A percentile compares a stretch with the other conserved stretches of the same genome.
Evolutionary conservation across 2,797 vertebrate genomes (phyloP).

Genomic region (Myotis daubentonii): DNA sequence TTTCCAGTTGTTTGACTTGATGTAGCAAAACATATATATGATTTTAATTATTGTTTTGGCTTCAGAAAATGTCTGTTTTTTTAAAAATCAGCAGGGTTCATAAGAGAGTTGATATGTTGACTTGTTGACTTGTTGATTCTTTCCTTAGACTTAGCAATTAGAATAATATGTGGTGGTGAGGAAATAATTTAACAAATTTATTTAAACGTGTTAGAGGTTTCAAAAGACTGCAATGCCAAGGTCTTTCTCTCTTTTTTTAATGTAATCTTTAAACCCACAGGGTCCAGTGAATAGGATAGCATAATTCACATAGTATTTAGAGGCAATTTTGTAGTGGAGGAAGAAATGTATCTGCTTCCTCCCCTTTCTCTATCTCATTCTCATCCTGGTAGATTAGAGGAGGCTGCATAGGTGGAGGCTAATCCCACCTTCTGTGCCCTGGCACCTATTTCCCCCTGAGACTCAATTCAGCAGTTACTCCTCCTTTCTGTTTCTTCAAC

Average conservation of each 20-base stretch:
- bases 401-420: no score
- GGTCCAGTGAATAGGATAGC: not conserved
- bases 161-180: not conserved
- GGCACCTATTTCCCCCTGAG: not conserved
- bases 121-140: slow-evolving; percentile 60
- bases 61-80: slow-evolving; percentile 63
- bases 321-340: not conserved
- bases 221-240: not conserved
- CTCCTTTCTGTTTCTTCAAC: not conserved
- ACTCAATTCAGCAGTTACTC: not conserved
- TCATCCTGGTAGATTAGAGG: not conserved
- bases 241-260: not conserved
- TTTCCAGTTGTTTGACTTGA: slow-evolving; percentile 73
- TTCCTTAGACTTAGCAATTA: slow-evolving; percentile 53
- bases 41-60: slow-evolving; percentile 78
- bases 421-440: not conserved
- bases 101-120: slow-evolving; percentile 44
- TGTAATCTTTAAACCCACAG: not conserved
- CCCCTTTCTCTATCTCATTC: not conserved
- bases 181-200: slow-evolving; percentile 43
- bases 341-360: not conserved
- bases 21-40: slow-evolving; percentile 78
- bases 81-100: slow-evolving; percentile 65
- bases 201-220: not conserved
- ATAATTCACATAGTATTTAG: not conserved